These are phyloP conservation scores for Schlechtendalia chinensis DNA, from an alignment of 1,140 invertebrate species.

Conservation along the genomic window DNA sequence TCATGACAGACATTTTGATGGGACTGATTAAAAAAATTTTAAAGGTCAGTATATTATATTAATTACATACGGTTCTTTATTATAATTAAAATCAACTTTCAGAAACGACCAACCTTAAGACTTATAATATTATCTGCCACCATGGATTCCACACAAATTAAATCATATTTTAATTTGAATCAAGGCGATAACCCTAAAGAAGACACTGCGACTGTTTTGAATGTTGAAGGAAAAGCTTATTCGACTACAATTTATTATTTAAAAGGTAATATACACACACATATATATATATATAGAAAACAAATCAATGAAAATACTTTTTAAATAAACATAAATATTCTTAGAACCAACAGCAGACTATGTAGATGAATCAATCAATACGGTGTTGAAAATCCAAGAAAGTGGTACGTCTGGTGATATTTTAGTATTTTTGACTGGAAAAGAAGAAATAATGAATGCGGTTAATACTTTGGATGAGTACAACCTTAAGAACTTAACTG, in stretches of 20 bases:
- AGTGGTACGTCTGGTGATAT: conserved; percentile 82
- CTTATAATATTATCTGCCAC: conserved; percentile 94
- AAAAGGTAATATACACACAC: conserved; percentile 61
- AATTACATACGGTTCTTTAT: neutral
- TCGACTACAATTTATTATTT: conserved; percentile 86
- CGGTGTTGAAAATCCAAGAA: conserved; percentile 84
- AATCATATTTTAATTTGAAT: conserved; percentile 84
- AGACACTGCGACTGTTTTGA: conserved; percentile 79
- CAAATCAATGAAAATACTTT: neutral
- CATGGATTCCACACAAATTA: conserved; percentile 83
- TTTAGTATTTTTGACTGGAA: conserved; percentile 90
- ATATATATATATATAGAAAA: neutral
- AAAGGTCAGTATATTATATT: conserved; percentile 59
- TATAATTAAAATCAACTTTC: conserved; percentile 54
- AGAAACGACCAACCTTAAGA: conserved; percentile 81
- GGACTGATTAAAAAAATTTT: conserved; percentile 91
- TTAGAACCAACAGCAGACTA: conserved; percentile 87
- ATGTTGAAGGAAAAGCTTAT: conserved; percentile 84
- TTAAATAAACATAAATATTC: conserved; percentile 51
- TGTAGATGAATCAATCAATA: conserved; percentile 81
- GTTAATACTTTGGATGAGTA: conserved; percentile 69
- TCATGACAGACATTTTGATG: conserved; percentile 91
- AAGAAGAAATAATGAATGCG: conserved; percentile 84
- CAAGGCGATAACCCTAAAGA: conserved; percentile 59
- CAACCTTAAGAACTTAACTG: conserved; percentile 59